Conservation (phyloP, 2,797 vertebrate species). For the Euphonia xanthogaster region DNA sequence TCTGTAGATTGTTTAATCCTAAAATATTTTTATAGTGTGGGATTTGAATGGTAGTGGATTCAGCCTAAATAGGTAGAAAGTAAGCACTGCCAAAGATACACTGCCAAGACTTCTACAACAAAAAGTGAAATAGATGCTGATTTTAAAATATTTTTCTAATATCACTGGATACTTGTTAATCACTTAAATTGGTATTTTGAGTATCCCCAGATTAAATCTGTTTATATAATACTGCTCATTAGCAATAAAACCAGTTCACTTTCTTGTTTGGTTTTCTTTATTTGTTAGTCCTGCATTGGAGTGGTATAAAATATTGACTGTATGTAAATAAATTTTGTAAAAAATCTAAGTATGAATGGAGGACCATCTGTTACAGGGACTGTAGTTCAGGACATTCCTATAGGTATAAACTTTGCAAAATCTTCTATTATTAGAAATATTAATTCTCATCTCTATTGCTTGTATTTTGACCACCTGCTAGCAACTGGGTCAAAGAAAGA, state of each 20-base stretch:
- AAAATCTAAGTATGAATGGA: not conserved
- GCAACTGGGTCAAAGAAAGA: not conserved
- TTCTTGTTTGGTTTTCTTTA: not conserved
- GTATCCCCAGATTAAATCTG: not conserved
- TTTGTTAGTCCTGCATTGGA: not conserved
- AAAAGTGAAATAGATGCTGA: not conserved
- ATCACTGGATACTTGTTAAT: not conserved
- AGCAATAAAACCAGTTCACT: not conserved
- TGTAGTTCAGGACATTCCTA: not conserved
- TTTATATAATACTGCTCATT: not conserved
- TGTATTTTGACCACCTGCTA: not conserved
- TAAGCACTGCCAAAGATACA: not conserved
- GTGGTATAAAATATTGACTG: not conserved
- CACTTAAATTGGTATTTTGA: not conserved
- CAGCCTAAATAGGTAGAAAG: not conserved
- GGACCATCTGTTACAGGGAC: no score
- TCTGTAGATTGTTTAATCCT: not conserved
- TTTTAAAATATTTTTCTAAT: not conserved
- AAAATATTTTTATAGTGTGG: not conserved
- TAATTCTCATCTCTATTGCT: not conserved
- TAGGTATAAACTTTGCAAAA: not conserved
- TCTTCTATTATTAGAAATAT: not conserved
- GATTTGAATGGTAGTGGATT: not conserved
- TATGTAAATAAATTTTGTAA: not conserved
- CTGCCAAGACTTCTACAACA: not conserved